phyloP scores from a whole-genome alignment of 2,797 vertebrate species.

The Sebastes variabilis region DNA sequence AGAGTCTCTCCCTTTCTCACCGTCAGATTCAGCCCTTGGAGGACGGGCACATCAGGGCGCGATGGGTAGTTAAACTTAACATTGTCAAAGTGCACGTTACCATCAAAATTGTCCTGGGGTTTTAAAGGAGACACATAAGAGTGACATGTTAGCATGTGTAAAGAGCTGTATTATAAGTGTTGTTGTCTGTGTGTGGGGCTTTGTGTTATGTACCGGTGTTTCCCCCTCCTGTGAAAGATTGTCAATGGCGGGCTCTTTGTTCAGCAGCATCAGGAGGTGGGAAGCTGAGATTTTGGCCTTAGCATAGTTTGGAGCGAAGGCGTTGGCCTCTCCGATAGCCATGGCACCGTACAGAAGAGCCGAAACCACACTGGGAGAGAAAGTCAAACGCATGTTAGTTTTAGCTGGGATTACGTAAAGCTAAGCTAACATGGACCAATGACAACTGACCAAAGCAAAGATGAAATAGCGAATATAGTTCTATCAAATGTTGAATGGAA shows the following conservation, averaged over 20 bases:
- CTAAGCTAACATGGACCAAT: too few relatives aligned
- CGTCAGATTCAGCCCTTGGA: constrained; percentile 86
- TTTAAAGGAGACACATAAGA: neutral
- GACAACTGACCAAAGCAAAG: too few relatives aligned
- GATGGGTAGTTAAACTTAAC: constrained; percentile 92
- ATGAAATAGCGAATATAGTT: too few relatives aligned
- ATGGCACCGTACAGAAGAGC: constrained; percentile 93
- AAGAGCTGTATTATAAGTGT: neutral
- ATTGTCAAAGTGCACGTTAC: constrained; percentile 82
- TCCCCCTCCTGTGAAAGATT: constrained; percentile 87
- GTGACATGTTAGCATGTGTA: neutral
- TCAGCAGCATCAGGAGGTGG: constrained; percentile 88
- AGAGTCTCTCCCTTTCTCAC: constrained; percentile 93
- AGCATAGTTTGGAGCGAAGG: constrained; percentile 94
- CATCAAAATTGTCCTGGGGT: constrained; percentile 83
- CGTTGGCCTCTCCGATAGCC: constrained; percentile 91
- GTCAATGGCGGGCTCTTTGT: constrained; percentile 87
- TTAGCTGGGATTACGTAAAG: too few relatives aligned
- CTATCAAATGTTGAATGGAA: too few relatives aligned
- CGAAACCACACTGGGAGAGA: constrained; percentile 87
- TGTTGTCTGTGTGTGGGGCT: neutral
- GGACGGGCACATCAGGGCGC: constrained; percentile 85
- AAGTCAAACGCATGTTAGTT: neutral
- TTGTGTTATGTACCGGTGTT: constrained; percentile 82
- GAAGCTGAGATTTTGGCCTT: constrained; percentile 93